Percentiles rank a stretch among this genome's conserved stretches.
Conservation (phyloP, 2,113 vertebrate genomes). For the Hypanus sabinus region DNA sequence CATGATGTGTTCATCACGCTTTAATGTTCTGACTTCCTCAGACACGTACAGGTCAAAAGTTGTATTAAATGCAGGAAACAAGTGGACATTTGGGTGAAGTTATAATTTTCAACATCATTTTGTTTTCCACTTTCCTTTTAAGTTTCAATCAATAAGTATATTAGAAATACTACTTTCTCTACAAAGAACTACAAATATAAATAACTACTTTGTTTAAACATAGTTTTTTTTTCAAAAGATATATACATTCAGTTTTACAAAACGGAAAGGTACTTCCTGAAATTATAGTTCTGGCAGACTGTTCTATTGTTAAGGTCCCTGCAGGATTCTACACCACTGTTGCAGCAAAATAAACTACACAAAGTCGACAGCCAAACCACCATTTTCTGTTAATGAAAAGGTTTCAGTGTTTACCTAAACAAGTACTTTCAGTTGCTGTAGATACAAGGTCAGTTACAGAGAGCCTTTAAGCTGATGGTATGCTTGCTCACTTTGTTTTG, state of each 20-base stretch:
- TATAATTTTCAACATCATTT: background rate
- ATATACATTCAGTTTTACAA: background rate
- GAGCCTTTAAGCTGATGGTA: background rate
- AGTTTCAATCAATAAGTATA: background rate
- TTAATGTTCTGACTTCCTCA: background rate
- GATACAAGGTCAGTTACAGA: background rate
- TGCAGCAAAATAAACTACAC: background rate
- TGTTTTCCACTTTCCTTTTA: background rate
- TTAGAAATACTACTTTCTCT: background rate
- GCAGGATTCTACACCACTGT: background rate
- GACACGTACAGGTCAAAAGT: background rate
- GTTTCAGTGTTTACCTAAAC: background rate
- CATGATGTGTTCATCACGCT: background rate
- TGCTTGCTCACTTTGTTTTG: background rate
- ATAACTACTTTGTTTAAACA: slow-evolving; percentile 5
- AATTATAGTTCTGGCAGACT: background rate
- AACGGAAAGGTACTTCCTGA: slow-evolving; percentile 29
- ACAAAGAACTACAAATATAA: background rate
- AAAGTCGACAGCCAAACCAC: background rate
- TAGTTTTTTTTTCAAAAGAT: background rate
- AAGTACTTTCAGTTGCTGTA: background rate
- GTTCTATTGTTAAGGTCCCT: slow-evolving; percentile 19
- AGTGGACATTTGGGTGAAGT: background rate
- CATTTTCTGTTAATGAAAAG: slow-evolving; percentile 6
- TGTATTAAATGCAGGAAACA: background rate